Percentiles rank a stretch among this genome's conserved stretches.
These are phyloP conservation scores for Heliconius cydno DNA, from an alignment of 2,888 invertebrate genomes.

Conservation along the genomic window DNA sequence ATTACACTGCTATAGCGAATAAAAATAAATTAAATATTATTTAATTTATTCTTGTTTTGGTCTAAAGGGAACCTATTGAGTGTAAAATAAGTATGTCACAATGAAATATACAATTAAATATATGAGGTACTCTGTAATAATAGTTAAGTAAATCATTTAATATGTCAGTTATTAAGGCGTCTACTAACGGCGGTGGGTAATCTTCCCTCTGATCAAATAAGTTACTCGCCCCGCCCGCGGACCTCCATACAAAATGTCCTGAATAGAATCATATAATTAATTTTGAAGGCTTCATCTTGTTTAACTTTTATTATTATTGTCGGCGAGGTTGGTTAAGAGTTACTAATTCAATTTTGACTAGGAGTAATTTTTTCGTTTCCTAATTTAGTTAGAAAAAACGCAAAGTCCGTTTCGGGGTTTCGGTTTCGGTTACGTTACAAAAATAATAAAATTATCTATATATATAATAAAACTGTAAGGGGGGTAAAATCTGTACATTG, in stretches of 20 bases:
- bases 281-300: conserved; percentile 17
- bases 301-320: background rate
- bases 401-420: too few relatives aligned
- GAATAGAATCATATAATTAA: conserved; percentile 17
- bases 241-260: conserved; percentile 54
- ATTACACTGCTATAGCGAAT: background rate
- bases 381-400: background rate
- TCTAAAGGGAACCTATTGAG: background rate
- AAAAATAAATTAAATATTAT: background rate
- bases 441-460: too few relatives aligned
- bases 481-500: too few relatives aligned
- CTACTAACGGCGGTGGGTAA: conserved; percentile 56
- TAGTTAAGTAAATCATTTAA: conserved; percentile 71
- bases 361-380: background rate
- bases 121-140: conserved; percentile 49
- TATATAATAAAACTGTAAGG: too few relatives aligned
- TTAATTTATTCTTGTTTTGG: background rate
- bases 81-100: background rate
- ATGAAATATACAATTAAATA: background rate
- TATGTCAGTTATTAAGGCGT: conserved; percentile 70
- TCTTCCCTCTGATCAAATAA: conserved; percentile 72
- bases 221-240: conserved; percentile 60
- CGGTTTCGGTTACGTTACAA: background rate
- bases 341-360: too few relatives aligned
- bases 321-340: too few relatives aligned